Percentiles rank a stretch among this genome's conserved stretches.
phyloP scores from a whole-genome alignment of 2,888 invertebrate species.

The Harpalus rubripes region DNA sequence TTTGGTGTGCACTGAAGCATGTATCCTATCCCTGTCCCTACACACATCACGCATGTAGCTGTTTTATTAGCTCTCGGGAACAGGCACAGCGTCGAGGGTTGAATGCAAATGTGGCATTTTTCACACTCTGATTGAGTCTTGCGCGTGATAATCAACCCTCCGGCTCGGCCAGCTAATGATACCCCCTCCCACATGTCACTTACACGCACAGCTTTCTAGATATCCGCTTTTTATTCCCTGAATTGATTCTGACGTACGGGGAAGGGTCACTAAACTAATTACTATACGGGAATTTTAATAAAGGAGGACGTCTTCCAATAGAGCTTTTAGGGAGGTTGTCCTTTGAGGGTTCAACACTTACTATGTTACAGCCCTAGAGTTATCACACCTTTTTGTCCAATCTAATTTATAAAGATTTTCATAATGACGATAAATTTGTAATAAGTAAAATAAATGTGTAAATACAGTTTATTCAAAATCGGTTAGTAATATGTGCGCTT shows the following conservation, averaged over 20 bases:
- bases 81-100: conserved; percentile 57
- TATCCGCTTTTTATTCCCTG: conserved; percentile 64
- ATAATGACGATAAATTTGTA: too few relatives aligned
- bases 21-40: neutral
- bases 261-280: conserved; percentile 60
- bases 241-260: conserved; percentile 62
- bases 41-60: conserved; percentile 49
- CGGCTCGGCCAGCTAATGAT: conserved; percentile 63
- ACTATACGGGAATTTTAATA: conserved; percentile 61
- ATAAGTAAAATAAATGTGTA: too few relatives aligned
- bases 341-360: neutral
- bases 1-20: conserved; percentile 12
- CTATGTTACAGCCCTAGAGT: neutral
- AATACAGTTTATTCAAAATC: too few relatives aligned
- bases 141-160: conserved; percentile 65
- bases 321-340: neutral
- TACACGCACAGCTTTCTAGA: conserved; percentile 64
- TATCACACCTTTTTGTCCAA: neutral
- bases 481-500: too few relatives aligned
- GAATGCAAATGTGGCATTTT: conserved; percentile 67
- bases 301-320: conserved; percentile 28
- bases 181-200: conserved; percentile 57
- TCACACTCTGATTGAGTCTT: conserved; percentile 66
- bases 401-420: too few relatives aligned
- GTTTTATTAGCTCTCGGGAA: conserved; percentile 61